Evolutionary conservation across 2,797 vertebrate genomes (phyloP).

Genomic region (Hippocampus kuda): DNA sequence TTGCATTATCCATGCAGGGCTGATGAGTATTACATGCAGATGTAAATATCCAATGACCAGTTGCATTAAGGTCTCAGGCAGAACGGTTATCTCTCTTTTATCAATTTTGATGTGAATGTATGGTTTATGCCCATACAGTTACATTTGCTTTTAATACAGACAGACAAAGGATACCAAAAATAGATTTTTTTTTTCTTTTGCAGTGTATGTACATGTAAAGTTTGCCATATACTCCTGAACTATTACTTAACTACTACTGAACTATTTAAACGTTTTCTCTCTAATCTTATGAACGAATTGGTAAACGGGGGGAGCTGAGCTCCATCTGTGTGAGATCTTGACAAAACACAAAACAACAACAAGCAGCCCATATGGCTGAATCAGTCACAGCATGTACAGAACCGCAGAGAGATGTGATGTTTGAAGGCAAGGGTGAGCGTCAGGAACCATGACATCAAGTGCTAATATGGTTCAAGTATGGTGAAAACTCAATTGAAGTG

Average conservation of each 20-base stretch:
- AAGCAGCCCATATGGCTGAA: not conserved
- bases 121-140: too few relatives aligned
- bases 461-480: slow-evolving; percentile 15
- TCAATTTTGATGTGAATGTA: not conserved
- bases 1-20: too few relatives aligned
- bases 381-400: not conserved
- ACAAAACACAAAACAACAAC: not conserved
- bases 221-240: too few relatives aligned
- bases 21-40: not conserved
- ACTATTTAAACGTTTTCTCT: not conserved
- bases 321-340: not conserved
- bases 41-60: too few relatives aligned
- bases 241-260: not conserved
- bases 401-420: not conserved
- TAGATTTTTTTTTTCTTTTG: too few relatives aligned
- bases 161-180: too few relatives aligned
- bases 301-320: not conserved
- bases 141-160: too few relatives aligned
- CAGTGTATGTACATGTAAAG: too few relatives aligned
- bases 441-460: slow-evolving; percentile 1
- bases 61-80: not conserved
- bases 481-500: slow-evolving; percentile 7
- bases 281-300: not conserved
- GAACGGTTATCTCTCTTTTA: not conserved
- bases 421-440: not conserved